A percentile compares a stretch with the other conserved stretches of the same genome.
Conservation (phyloP, 2,888 invertebrate species). For the Glyphotaelius pellucidus region DNA sequence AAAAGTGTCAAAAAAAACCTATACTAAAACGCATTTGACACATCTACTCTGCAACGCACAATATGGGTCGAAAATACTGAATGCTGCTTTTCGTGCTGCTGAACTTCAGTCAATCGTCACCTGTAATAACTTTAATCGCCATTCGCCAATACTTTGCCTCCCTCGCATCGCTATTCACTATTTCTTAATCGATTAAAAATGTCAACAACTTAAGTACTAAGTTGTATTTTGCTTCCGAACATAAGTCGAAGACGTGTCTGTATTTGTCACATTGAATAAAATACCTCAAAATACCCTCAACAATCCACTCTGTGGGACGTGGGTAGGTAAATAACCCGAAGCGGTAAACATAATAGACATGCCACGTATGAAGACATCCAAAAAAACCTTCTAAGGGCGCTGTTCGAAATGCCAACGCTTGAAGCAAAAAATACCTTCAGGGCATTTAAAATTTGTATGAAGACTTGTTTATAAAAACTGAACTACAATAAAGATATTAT, state of each 20-base stretch:
- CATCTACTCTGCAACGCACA: background rate
- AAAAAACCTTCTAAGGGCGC: background rate
- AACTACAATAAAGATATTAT: background rate
- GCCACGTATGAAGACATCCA: background rate
- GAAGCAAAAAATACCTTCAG: background rate
- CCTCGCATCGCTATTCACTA: background rate
- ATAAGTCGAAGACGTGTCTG: background rate
- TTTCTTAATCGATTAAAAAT: background rate
- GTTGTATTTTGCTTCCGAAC: background rate
- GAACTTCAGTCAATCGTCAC: background rate
- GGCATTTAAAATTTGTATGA: background rate
- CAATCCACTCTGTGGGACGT: background rate
- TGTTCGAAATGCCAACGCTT: background rate
- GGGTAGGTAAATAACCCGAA: background rate
- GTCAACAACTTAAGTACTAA: no score
- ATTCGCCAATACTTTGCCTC: no score
- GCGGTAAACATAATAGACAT: background rate
- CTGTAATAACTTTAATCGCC: background rate
- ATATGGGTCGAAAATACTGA: background rate
- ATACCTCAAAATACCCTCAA: background rate
- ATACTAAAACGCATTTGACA: background rate
- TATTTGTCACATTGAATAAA: background rate
- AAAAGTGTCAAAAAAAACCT: background rate
- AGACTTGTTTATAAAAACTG: background rate
- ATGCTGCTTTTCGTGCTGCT: no score